phyloP scores from a whole-genome alignment of 2,113 vertebrate genomes.

The Pelobates fuscus region DNA sequence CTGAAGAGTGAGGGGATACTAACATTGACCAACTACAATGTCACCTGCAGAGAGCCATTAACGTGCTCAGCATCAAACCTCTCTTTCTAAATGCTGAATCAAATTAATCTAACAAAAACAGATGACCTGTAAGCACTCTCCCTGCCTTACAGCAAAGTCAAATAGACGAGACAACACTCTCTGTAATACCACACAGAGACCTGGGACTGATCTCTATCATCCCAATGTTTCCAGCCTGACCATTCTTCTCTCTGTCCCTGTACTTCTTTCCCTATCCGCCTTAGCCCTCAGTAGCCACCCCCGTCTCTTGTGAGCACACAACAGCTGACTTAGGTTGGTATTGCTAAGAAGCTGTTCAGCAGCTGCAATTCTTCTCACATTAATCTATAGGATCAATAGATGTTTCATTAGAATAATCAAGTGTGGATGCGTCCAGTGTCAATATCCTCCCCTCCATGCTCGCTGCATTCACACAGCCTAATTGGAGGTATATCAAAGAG shows the following conservation, averaged over 20 bases:
- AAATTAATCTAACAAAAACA: constrained; percentile 72
- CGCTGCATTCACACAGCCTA: not conserved
- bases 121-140: constrained; percentile 68
- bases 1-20: constrained; percentile 26
- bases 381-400: constrained; percentile 83
- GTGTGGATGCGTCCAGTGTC: constrained; percentile 76
- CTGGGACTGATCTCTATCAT: constrained; percentile 22
- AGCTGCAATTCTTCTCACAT: constrained; percentile 80
- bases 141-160: constrained; percentile 72
- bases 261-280: constrained; percentile 35
- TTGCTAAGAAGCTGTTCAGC: constrained; percentile 64
- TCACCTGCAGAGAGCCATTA: constrained; percentile 67
- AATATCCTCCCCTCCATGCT: constrained; percentile 63
- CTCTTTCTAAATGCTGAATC: constrained; percentile 66
- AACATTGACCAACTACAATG: constrained; percentile 57
- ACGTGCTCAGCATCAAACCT: constrained; percentile 58
- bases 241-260: constrained; percentile 39
- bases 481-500: not conserved
- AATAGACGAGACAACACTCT: constrained; percentile 30
- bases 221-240: constrained; percentile 31
- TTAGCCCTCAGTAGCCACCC: constrained; percentile 11
- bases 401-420: constrained; percentile 85
- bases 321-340: constrained; percentile 71
- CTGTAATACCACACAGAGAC: constrained; percentile 27
- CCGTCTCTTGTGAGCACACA: constrained; percentile 37